Percentiles rank a stretch among this genome's conserved stretches.
Conservation (phyloP, 2,797 vertebrate species). For the Arctocebus calabarensis region DNA sequence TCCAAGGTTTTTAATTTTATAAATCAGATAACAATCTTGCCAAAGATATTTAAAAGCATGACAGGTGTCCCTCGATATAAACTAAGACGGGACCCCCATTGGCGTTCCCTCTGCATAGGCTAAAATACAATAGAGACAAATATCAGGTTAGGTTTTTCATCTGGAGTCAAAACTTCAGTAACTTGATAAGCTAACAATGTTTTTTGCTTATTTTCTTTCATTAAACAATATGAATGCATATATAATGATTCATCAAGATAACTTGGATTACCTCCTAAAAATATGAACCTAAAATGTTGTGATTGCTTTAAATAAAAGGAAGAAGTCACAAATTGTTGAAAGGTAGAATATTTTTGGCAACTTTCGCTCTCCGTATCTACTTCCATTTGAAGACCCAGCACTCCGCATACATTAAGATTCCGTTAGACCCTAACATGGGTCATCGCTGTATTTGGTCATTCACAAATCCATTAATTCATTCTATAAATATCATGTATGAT, state of each 20-base stretch:
- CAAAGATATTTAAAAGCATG: not conserved
- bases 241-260: not conserved
- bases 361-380: not conserved
- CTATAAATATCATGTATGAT: not conserved
- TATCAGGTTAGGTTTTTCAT: not conserved
- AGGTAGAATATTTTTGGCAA: not conserved
- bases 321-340: not conserved
- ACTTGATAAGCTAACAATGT: not conserved
- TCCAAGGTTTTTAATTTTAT: constrained; percentile 29
- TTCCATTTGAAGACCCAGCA: not conserved
- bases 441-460: not conserved
- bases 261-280: constrained; percentile 8
- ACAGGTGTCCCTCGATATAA: not conserved
- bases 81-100: not conserved
- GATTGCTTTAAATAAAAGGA: not conserved
- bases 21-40: not conserved
- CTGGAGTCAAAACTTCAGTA: not conserved
- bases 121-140: not conserved
- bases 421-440: not conserved
- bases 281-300: not conserved
- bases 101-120: not conserved
- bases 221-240: not conserved
- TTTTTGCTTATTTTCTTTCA: not conserved
- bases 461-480: not conserved
- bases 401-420: not conserved